Evolutionary conservation across 2,797 vertebrate genomes (phyloP).

Genomic region (Denticeps clupeoides): DNA sequence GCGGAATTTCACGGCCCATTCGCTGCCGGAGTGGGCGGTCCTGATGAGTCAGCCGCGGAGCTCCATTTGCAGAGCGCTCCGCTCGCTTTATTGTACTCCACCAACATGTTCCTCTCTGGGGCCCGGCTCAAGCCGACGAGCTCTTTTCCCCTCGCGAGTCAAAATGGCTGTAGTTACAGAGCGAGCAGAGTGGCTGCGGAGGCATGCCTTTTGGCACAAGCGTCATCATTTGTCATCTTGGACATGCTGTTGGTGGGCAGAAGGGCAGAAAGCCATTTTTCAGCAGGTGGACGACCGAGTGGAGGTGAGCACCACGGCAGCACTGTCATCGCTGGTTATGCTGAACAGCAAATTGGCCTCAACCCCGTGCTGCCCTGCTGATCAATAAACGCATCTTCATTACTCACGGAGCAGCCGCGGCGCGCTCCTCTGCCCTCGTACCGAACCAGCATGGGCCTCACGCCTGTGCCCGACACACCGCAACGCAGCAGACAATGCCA

Average conservation of each 20-base stretch:
- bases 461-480: neutral
- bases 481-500: neutral
- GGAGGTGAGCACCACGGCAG: neutral
- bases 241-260: constrained; percentile 5
- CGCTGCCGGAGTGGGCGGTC: constrained; percentile 18
- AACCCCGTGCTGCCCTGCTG: constrained; percentile 2
- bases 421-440: too few species aligned
- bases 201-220: constrained; percentile 10
- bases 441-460: too few species aligned
- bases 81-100: too few species aligned
- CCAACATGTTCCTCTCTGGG: constrained; percentile 14
- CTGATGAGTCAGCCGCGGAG: constrained; percentile 16
- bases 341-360: constrained; percentile 9
- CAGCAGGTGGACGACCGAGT: neutral
- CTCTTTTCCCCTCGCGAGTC: constrained; percentile 12
- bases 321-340: neutral
- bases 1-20: constrained; percentile 8
- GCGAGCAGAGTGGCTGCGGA: neutral
- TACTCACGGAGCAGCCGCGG: neutral
- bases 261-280: constrained; percentile 8
- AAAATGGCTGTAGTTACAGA: constrained; percentile 23
- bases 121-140: constrained; percentile 5
- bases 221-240: constrained; percentile 24
- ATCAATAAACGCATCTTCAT: constrained; percentile 2
- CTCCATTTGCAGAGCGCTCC: neutral